Percentiles rank a stretch among this genome's conserved stretches.
Evolutionary conservation across 2,113 vertebrate genomes (phyloP).

Genomic region (Paralichthys olivaceus): DNA sequence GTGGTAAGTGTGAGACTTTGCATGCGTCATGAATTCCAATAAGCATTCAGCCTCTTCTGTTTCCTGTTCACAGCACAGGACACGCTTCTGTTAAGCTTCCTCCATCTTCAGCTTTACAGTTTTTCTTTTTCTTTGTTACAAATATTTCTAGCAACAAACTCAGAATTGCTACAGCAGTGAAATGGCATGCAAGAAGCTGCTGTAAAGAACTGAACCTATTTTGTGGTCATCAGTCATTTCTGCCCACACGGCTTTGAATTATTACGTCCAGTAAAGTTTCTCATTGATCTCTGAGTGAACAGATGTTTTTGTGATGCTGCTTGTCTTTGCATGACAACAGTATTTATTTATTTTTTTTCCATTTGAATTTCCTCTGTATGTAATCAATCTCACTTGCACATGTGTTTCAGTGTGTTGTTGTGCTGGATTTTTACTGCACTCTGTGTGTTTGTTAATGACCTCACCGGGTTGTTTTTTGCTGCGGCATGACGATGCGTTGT

Average conservation of each 20-base stretch:
- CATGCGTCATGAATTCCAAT: constrained; percentile 94
- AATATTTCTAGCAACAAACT: constrained; percentile 16
- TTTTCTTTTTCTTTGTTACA: constrained; percentile 29
- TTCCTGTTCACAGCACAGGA: constrained; percentile 80
- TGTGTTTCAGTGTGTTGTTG: constrained; percentile 28
- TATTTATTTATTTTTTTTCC: constrained; percentile 1
- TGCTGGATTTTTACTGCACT: constrained; percentile 32
- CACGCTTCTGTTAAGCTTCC: constrained; percentile 25
- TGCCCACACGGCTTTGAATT: constrained; percentile 21
- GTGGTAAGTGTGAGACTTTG: constrained; percentile 98
- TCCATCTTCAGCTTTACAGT: constrained; percentile 15
- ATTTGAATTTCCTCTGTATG: constrained; percentile 19
- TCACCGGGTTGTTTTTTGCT: constrained; percentile 16
- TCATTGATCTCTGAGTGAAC: constrained; percentile 37
- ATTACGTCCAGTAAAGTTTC: constrained; percentile 20
- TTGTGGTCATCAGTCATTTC: constrained; percentile 12
- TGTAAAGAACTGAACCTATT: constrained; percentile 2
- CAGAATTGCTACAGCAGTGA: constrained; percentile 10
- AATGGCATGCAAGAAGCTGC: constrained; percentile 48
- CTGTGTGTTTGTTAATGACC: constrained; percentile 39
- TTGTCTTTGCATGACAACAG: constrained; percentile 67
- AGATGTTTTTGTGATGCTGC: constrained; percentile 48
- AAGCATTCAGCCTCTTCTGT: constrained; percentile 87
- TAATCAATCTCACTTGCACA: constrained; percentile 10
- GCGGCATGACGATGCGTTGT: constrained; percentile 26